A percentile compares a stretch with the other conserved stretches of the same genome.
Evolutionary conservation across 2,888 invertebrate genomes (phyloP).

Genomic region (Papilio gigon): DNA sequence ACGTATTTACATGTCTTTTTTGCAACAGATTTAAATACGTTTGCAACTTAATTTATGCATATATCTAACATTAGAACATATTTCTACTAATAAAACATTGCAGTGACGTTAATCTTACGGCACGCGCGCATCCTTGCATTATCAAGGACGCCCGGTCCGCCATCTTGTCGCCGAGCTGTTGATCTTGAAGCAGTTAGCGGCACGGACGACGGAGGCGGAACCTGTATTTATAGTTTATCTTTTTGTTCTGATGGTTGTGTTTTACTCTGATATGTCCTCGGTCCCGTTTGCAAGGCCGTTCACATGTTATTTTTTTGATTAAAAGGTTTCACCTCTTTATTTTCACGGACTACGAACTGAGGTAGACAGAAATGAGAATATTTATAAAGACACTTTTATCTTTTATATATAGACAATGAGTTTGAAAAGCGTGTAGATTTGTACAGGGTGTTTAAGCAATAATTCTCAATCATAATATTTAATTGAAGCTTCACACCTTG

Average conservation of each 20-base stretch:
- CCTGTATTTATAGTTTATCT: slow-evolving; percentile 17
- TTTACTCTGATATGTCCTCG: slow-evolving; percentile 8
- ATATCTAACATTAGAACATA: not conserved
- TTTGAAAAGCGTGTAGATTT: no score
- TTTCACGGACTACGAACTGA: not conserved
- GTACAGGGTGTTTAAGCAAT: not conserved
- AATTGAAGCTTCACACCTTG: not conserved
- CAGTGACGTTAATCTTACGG: slow-evolving; percentile 17
- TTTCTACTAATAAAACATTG: not conserved
- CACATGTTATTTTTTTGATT: not conserved
- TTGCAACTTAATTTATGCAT: not conserved
- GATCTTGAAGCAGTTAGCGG: slow-evolving; percentile 40
- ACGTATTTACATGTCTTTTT: no score
- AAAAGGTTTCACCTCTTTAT: not conserved
- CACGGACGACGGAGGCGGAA: slow-evolving; percentile 27
- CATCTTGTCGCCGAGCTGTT: slow-evolving; percentile 50
- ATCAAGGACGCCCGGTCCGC: slow-evolving; percentile 52
- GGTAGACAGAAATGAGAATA: not conserved
- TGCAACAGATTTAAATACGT: no score
- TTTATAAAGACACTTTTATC: no score
- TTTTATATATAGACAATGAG: no score
- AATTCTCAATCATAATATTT: not conserved
- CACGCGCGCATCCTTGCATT: slow-evolving; percentile 49
- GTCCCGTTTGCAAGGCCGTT: slow-evolving; percentile 12
- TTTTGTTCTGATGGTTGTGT: slow-evolving; percentile 13